Conservation (phyloP, 2,888 invertebrate species). For the Gymnocheta viridis region DNA sequence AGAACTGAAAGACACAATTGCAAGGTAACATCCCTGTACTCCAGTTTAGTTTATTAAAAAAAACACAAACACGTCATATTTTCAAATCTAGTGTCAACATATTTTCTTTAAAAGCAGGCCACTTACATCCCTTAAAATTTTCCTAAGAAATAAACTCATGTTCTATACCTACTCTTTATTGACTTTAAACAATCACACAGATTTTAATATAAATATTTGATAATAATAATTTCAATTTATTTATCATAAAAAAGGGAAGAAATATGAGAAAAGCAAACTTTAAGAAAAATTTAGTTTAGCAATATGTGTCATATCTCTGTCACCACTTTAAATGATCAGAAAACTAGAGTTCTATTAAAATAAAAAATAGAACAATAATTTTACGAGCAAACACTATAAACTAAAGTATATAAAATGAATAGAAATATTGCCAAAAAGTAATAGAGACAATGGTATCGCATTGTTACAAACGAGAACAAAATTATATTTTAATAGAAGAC, state of each 20-base stretch:
- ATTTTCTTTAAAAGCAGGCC: too few relatives aligned
- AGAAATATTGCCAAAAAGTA: conserved; percentile 5
- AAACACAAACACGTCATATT: too few relatives aligned
- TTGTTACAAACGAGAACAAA: conserved; percentile 2
- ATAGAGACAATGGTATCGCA: not conserved
- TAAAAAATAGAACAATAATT: conserved; percentile 31
- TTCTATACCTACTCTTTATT: not conserved
- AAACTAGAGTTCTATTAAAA: conserved; percentile 57
- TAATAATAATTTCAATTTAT: conserved; percentile 40
- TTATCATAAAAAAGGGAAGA: conserved; percentile 10
- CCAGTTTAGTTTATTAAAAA: too few relatives aligned
- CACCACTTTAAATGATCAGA: conserved; percentile 43
- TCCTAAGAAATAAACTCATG: not conserved
- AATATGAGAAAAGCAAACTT: not conserved
- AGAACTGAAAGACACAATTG: too few relatives aligned
- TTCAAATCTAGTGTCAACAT: too few relatives aligned
- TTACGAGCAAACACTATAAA: conserved; percentile 25
- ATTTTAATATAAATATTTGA: conserved; percentile 34
- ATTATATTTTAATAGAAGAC: conserved; percentile 24
- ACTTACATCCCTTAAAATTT: not conserved
- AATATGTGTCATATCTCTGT: conserved; percentile 65
- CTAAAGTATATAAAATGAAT: conserved; percentile 18
- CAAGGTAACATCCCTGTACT: too few relatives aligned
- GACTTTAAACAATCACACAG: conserved; percentile 29
- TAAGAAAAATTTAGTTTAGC: conserved; percentile 40